Evolutionary conservation across 1,140 invertebrate genomes (phyloP).

Genomic region (Wiebesia pumilae): DNA sequence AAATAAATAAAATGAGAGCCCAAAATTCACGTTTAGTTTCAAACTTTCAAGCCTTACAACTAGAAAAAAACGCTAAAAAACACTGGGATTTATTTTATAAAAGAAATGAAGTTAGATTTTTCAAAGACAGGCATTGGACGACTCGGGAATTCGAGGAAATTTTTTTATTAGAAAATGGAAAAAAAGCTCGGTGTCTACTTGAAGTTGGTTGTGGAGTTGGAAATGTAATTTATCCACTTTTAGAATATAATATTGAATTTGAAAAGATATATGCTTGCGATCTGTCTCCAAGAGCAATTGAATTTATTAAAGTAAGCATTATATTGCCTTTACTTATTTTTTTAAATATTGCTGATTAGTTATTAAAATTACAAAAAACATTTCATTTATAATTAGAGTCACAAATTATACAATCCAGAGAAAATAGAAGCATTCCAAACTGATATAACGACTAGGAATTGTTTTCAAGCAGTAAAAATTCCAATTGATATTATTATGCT

Average conservation of each 20-base stretch:
- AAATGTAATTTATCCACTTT: constrained; percentile 95
- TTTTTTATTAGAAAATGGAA: constrained; percentile 65
- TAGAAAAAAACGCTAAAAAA: constrained; percentile 91
- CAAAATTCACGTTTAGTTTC: constrained; percentile 85
- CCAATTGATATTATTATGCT: constrained; percentile 82
- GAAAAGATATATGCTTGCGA: constrained; percentile 94
- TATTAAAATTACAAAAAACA: constrained; percentile 4
- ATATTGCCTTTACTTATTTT: background rate
- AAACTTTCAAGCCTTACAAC: constrained; percentile 85
- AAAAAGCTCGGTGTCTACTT: constrained; percentile 76
- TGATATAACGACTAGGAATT: constrained; percentile 80
- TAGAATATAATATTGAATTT: constrained; percentile 84
- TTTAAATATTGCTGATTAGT: background rate
- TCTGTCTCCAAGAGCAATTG: constrained; percentile 92
- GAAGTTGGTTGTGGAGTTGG: constrained; percentile 99
- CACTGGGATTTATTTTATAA: constrained; percentile 99
- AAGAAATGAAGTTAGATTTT: constrained; percentile 92
- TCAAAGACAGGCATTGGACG: constrained; percentile 98
- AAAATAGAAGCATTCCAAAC: constrained; percentile 86
- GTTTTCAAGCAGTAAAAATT: constrained; percentile 76
- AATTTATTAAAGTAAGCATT: constrained; percentile 85
- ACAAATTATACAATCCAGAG: constrained; percentile 77
- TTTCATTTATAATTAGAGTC: constrained; percentile 63
- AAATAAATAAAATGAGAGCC: constrained; percentile 77
- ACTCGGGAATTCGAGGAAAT: constrained; percentile 94